Evolutionary conservation across 2,113 vertebrate genomes (phyloP), one percentile per base, ranked within the genome.

Genomic region (Guaruba guarouba): DNA sequence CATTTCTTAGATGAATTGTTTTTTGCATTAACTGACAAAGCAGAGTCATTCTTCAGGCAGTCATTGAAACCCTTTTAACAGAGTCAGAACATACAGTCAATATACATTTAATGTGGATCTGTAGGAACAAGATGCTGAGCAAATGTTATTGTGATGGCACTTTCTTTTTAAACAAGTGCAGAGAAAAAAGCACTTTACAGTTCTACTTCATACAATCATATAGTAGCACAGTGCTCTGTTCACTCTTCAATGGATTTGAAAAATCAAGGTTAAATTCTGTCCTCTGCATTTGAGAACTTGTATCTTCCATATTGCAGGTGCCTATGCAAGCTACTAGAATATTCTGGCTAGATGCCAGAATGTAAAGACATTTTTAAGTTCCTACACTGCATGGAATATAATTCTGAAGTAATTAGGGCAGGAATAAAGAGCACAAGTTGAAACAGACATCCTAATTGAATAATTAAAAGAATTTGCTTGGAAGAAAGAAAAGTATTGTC

Each of bases 1-100:
- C 35, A 73, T 93, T 97, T 95, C 91, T 97, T 93, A 97, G 82
- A 97, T 96, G 74, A 97, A 95, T 97, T 96, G 92, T 96, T 97
- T 91, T 97, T 97, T 96, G 71, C 71, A 44, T 88, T 96, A 97
- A 87, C 85, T 91, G 93, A 95, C 92, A 96, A 95, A 96, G 74
- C 41, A 82, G 39, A 92, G n/a, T 79, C 57, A 86, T 95, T 97
- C 91, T 97, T 94, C 82, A 94, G 14, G 49, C 82, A 87, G 57
- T 91, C 29, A 8, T 68, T 19, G n/a, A 96, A 96, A 93, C 71
- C 11, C 29, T 93, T 95, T 92, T 93, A 95, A 87, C 82, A 75
- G 39, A 69, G 27, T 78, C 43, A 91, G 76, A 93, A 59, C 24
- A 43, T 35, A 46, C 5, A 39, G 16, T 64, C 54, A 59, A 43